Base-by-base conservation (phyloP, 2,797 vertebrate genomes). In the Falco biarmicus region DNA sequence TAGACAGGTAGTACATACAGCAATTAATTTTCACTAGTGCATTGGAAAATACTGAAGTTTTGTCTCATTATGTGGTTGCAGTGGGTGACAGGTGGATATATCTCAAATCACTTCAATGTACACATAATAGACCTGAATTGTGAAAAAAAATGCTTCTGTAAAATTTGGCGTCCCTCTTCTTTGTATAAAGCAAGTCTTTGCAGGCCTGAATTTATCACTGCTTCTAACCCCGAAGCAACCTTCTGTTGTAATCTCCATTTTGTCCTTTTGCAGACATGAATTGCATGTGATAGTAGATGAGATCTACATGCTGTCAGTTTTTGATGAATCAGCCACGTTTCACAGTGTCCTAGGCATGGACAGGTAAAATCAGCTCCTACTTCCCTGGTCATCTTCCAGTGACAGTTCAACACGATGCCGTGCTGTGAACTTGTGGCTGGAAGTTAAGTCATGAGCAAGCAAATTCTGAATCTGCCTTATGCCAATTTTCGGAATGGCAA, bases 231-330 rank as follows among this genome's bases (percentile, higher is more conserved):
- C 56, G 53, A 57, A 60, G 28, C 76, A 82, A 21, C 57, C 53
- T 53, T 32, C 32, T 28, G 56, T 74, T 25, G 15, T 86, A 70
- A 91, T 56, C 63, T 95, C 70, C 6, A 1, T 94, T 91, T 95
- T 90, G 54, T 92, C 83, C 8, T 84, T 45, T 94, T 97, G 63
- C 92, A 99, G 99, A 95, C 98, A 99, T 31, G 95, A 98, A 91
- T 98, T 99, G 84, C 99, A 99, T 15, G 98, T 98, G 97, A 98
- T 99, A 74, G 97, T 99, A 79, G 99, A 99, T 87, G 99, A 99
- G 96, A 97, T 99, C 94, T 99, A 99, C 98, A 99, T 99, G 99
- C 98, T 99, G 96, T 98, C 99, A 0, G 98, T 99, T 88, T 99
- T 99, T 97, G 98, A 99, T 37, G 98, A 99, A 89, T 98, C 98